A percentile compares a stretch with the other conserved stretches of the same genome.
Conservation (phyloP, 1,140 invertebrate species). For the Ceratosolen solmsi region DNA sequence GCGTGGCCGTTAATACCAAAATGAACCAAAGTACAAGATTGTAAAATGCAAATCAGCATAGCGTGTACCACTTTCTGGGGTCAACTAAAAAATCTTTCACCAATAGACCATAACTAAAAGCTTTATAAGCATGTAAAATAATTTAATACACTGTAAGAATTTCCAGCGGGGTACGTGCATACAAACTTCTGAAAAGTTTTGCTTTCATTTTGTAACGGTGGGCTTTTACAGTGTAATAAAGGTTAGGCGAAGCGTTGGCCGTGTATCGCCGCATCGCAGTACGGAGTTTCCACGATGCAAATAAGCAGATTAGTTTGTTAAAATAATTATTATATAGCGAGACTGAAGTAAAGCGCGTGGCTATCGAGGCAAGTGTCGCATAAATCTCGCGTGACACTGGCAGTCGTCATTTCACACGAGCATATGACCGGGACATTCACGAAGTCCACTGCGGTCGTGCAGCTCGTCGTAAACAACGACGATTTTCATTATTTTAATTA, state of each 20-base stretch:
- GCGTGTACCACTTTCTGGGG: not conserved
- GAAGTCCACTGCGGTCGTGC: not conserved
- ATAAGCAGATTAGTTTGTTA: conserved; percentile 46
- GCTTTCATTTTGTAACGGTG: not conserved
- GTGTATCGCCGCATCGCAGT: no score
- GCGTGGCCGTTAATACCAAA: not conserved
- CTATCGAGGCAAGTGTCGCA: conserved; percentile 30
- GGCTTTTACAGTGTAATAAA: not conserved
- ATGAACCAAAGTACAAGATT: not conserved
- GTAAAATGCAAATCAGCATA: not conserved
- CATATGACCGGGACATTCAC: not conserved
- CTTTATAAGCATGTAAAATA: not conserved
- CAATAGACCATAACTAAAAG: not conserved
- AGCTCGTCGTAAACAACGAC: not conserved
- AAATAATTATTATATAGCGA: conserved; percentile 51
- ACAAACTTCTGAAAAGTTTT: not conserved
- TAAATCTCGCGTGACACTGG: conserved; percentile 42
- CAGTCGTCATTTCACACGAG: conserved; percentile 38
- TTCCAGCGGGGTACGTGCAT: not conserved
- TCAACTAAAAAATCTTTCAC: not conserved
- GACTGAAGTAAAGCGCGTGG: conserved; percentile 27
- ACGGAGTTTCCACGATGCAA: not conserved
- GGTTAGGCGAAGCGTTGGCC: not conserved
- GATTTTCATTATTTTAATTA: conserved; percentile 51
- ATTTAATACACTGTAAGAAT: not conserved